phyloP scores from a whole-genome alignment of 2,888 invertebrate species.

The Oasisia sp. region DNA sequence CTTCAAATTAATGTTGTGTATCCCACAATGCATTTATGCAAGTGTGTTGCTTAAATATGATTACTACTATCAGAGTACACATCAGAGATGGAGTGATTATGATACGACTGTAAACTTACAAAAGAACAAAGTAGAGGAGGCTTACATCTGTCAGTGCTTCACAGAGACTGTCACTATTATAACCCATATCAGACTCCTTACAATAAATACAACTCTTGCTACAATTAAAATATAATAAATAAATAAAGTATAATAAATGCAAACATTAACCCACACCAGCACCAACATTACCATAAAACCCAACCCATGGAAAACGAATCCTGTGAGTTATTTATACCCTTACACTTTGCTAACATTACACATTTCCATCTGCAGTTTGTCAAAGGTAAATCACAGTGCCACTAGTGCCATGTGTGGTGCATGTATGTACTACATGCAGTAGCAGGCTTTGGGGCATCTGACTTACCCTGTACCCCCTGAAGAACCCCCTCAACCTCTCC shows the following conservation, averaged over 20 bases:
- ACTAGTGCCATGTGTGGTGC: background rate
- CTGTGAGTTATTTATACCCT: background rate
- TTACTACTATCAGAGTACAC: background rate
- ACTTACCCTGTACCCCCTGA: slow-evolving; percentile 62
- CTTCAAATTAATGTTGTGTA: no score
- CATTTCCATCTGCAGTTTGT: background rate
- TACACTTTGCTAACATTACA: background rate
- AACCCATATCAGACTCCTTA: no score
- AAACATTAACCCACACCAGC: no score
- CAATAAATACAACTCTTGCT: no score
- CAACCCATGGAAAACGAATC: no score
- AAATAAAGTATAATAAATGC: background rate
- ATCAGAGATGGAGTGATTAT: no score
- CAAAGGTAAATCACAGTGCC: background rate
- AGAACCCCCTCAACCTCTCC: slow-evolving; percentile 62
- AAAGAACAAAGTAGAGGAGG: no score
- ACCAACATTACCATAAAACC: no score
- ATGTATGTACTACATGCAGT: slow-evolving; percentile 7
- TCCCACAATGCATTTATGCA: background rate
- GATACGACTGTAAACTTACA: no score
- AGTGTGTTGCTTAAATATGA: background rate
- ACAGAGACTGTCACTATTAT: no score
- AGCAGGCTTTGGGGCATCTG: background rate
- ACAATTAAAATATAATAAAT: background rate
- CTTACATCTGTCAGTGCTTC: no score